phyloP scores from a whole-genome alignment of 2,113 vertebrate species.

The Sinocyclocheilus rhinocerous region DNA sequence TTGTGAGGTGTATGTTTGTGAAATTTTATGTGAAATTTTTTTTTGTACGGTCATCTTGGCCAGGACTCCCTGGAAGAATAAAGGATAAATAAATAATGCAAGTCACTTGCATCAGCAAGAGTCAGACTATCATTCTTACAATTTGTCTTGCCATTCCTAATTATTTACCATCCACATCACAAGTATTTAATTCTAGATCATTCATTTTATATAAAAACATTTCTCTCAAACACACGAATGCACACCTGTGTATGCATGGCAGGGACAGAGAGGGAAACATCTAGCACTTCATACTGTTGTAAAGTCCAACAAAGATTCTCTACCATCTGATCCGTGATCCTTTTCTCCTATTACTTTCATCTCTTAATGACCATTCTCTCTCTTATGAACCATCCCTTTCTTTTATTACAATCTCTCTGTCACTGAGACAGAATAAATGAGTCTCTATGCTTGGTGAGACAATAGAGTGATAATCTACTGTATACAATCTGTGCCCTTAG shows the following conservation, averaged over 20 bases:
- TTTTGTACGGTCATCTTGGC: too few relatives aligned
- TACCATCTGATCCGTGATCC: background rate
- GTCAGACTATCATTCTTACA: background rate
- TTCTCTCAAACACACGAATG: background rate
- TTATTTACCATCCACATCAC: background rate
- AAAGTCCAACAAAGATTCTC: slow-evolving; percentile 10
- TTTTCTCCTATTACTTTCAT: background rate
- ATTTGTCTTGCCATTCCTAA: background rate
- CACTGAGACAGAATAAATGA: slow-evolving; percentile 21
- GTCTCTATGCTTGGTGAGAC: background rate
- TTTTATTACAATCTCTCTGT: slow-evolving; percentile 16
- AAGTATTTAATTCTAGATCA: background rate
- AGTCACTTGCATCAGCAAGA: background rate
- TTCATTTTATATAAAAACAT: background rate
- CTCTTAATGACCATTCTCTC: background rate
- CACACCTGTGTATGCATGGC: background rate
- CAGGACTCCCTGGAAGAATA: too few relatives aligned
- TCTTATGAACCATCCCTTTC: background rate
- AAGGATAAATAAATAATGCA: too few relatives aligned
- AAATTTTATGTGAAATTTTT: too few relatives aligned
- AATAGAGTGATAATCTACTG: slow-evolving; percentile 23
- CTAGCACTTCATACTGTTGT: background rate
- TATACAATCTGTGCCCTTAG: slow-evolving; percentile 38
- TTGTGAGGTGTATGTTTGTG: too few relatives aligned
- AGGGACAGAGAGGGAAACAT: background rate